These are phyloP conservation scores for Menidia menidia DNA, from an alignment of 2,797 vertebrate species.

Conservation along the genomic window DNA sequence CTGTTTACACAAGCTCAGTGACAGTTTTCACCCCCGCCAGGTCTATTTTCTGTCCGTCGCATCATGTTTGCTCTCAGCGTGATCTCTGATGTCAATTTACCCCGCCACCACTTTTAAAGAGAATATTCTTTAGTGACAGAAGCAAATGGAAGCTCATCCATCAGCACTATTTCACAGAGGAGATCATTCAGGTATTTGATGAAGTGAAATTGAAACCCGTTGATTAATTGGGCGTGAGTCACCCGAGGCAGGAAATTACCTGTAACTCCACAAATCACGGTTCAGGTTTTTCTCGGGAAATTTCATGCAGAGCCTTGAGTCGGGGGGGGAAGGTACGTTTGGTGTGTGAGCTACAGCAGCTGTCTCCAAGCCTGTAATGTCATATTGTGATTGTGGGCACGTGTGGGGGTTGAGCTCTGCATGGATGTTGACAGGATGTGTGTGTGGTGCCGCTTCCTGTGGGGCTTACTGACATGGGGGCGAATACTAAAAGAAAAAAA, in stretches of 20 bases:
- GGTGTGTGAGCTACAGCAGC: conserved; percentile 10
- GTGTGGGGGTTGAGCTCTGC: conserved; percentile 29
- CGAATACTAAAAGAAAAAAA: conserved; percentile 24
- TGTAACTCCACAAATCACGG: neutral
- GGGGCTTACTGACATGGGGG: conserved; percentile 39
- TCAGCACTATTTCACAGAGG: neutral
- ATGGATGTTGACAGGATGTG: conserved; percentile 62
- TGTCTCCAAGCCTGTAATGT: conserved; percentile 9
- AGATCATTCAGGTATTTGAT: neutral
- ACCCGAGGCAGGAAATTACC: conserved; percentile 11
- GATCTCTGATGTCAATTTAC: conserved; percentile 1
- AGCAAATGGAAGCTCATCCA: neutral
- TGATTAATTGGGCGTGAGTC: conserved; percentile 34
- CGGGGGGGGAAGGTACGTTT: neutral
- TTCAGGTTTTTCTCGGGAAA: conserved; percentile 23
- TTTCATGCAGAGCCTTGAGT: conserved; percentile 22
- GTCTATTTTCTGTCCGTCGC: neutral
- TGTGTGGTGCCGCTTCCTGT: conserved; percentile 57
- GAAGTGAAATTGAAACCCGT: conserved; percentile 47
- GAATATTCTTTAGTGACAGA: neutral
- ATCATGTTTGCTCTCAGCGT: neutral
- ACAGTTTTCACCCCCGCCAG: neutral
- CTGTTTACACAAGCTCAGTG: conserved; percentile 9
- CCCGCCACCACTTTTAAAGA: neutral
- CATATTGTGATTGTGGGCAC: conserved; percentile 2